Conservation (phyloP, 2,113 vertebrate genomes). For the Onychostruthus taczanowskii region DNA sequence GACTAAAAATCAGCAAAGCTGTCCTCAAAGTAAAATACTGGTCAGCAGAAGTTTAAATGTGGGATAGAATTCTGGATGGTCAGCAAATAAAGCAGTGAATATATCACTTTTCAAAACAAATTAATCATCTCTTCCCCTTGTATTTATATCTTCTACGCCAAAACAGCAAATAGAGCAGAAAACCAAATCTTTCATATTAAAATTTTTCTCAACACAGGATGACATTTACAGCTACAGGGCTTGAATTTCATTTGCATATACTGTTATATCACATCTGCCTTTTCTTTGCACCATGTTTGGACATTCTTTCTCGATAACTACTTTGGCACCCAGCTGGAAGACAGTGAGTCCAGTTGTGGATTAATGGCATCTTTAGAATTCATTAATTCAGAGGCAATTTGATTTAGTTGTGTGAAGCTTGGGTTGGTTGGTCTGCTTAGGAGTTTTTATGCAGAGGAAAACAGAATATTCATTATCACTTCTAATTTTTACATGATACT, state of each 20-base stretch:
- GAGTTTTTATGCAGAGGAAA: not conserved
- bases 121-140: not conserved
- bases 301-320: not conserved
- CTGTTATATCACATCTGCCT: not conserved
- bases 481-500: not conserved
- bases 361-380: not conserved
- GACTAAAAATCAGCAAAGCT: conserved; percentile 15
- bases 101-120: conserved; percentile 10
- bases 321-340: not conserved
- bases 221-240: conserved; percentile 2
- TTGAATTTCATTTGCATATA: conserved; percentile 23
- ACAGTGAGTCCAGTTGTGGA: not conserved
- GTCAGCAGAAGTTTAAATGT: not conserved
- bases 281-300: not conserved
- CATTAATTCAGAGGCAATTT: not conserved
- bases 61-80: not conserved
- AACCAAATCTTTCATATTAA: not conserved
- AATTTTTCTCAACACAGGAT: not conserved
- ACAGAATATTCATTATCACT: not conserved
- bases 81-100: not conserved
- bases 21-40: not conserved
- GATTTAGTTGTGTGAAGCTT: not conserved
- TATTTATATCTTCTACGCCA: not conserved
- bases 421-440: not conserved
- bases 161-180: conserved; percentile 33